Evolutionary conservation across 2,888 invertebrate genomes (phyloP).

Genomic region (Tenthredo amoena): DNA sequence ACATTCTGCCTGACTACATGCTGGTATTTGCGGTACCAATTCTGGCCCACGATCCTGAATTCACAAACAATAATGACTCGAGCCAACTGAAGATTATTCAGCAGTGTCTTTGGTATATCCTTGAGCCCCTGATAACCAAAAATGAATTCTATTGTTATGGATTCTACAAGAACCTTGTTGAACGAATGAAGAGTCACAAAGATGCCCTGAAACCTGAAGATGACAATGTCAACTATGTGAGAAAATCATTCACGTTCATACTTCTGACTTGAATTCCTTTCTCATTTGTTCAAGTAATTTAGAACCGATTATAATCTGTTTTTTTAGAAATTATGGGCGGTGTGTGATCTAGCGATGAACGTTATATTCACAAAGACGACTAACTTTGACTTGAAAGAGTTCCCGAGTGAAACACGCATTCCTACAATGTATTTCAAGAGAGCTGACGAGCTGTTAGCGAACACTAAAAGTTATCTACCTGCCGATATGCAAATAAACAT

Average conservation of each 20-base stretch:
- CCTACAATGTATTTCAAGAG: constrained; percentile 95
- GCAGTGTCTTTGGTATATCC: constrained; percentile 95
- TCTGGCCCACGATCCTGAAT: constrained; percentile 94
- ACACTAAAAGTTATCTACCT: constrained; percentile 90
- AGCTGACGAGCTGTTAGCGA: constrained; percentile 86
- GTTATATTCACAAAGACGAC: constrained; percentile 93
- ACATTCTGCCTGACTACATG: constrained; percentile 98
- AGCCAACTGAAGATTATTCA: constrained; percentile 89
- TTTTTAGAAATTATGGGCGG: constrained; percentile 95
- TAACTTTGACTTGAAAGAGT: constrained; percentile 94
- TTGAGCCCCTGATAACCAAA: constrained; percentile 95
- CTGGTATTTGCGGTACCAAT: constrained; percentile 97
- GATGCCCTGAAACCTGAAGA: constrained; percentile 93
- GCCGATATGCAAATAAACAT: constrained; percentile 86
- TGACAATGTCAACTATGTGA: constrained; percentile 90
- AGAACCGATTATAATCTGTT: constrained; percentile 53
- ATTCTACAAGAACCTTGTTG: constrained; percentile 96
- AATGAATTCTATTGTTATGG: constrained; percentile 97
- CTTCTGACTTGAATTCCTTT: constrained; percentile 33
- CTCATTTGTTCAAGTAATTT: constrained; percentile 42
- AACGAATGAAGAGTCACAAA: constrained; percentile 96
- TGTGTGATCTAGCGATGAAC: constrained; percentile 96
- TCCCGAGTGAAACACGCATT: constrained; percentile 91
- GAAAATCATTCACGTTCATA: constrained; percentile 67
- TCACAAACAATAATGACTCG: constrained; percentile 88